These are phyloP conservation scores for Pantherophis vulpinus DNA, from an alignment of 2,797 vertebrate genomes.

Conservation along the genomic window DNA sequence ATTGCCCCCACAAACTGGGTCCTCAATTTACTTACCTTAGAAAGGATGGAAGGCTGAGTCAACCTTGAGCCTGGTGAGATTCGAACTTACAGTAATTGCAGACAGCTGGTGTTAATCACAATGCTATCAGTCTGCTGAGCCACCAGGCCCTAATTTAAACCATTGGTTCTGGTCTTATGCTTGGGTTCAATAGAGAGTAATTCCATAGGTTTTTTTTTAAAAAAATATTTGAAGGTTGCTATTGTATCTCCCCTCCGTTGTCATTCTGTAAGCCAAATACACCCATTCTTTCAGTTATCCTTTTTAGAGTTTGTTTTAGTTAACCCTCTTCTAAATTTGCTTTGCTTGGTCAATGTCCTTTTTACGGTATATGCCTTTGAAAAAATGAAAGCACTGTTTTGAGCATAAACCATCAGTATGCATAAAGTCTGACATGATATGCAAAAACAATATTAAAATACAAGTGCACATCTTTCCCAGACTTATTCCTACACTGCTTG, in stretches of 20 bases:
- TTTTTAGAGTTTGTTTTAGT: neutral
- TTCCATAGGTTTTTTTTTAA: neutral
- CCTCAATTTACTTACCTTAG: too few relatives aligned
- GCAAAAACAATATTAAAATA: neutral
- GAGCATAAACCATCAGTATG: neutral
- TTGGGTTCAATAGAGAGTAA: neutral
- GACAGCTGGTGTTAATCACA: too few relatives aligned
- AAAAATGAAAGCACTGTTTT: neutral
- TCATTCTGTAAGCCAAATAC: neutral
- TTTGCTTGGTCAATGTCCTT: neutral
- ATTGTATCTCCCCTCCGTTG: neutral
- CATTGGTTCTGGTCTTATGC: neutral
- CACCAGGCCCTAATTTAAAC: neutral
- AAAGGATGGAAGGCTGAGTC: too few relatives aligned
- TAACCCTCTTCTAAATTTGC: neutral
- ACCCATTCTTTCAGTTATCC: neutral
- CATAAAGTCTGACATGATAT: neutral
- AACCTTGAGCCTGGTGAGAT: too few relatives aligned
- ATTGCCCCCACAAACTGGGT: too few relatives aligned
- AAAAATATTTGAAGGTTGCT: neutral
- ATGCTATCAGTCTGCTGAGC: too few relatives aligned
- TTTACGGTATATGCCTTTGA: neutral
- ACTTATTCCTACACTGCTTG: neutral
- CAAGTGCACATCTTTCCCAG: too few relatives aligned
- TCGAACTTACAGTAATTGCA: too few relatives aligned